These are phyloP conservation scores for Porites divaricata DNA, from an alignment of 92 coral and sea anemone species.

Conservation along the genomic window DNA sequence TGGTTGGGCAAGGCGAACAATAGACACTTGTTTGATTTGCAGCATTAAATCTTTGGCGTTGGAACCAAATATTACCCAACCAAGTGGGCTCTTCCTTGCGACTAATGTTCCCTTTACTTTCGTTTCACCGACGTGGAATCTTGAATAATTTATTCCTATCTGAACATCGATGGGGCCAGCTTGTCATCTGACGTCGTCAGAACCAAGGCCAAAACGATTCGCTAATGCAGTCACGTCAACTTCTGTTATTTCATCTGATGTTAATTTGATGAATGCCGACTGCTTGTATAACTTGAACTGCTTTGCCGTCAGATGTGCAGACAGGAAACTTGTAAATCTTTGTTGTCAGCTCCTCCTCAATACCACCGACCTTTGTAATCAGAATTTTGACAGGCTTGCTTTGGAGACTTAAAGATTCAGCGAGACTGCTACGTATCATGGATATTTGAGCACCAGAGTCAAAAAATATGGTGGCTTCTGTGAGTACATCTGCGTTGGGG, in stretches of 20 bases:
- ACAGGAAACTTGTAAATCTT: conserved; percentile 50
- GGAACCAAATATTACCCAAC: conserved; percentile 62
- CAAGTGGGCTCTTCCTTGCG: conserved; percentile 60
- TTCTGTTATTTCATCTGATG: conserved; percentile 24
- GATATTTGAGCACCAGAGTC: conserved; percentile 67
- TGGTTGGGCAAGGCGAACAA: conserved; percentile 35
- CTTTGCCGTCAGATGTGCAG: background rate
- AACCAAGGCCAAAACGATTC: conserved; percentile 24
- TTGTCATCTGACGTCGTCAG: conserved; percentile 16
- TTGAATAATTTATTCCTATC: conserved; percentile 49
- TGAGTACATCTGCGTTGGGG: background rate
- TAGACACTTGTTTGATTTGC: conserved; percentile 21
- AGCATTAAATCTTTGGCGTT: conserved; percentile 8
- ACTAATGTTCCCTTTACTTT: conserved; percentile 42
- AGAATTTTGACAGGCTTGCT: conserved; percentile 47
- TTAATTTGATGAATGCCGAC: conserved; percentile 61
- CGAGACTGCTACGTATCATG: conserved; percentile 43
- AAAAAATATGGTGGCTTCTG: conserved; percentile 34
- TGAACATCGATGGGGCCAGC: conserved; percentile 60
- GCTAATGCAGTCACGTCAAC: conserved; percentile 18
- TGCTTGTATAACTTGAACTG: conserved; percentile 45
- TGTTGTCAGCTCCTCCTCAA: conserved; percentile 62
- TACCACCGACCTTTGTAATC: conserved; percentile 55
- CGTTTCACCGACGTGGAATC: conserved; percentile 36
- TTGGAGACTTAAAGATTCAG: conserved; percentile 45